A percentile compares a stretch with the other conserved stretches of the same genome.
phyloP scores from a whole-genome alignment of 2,888 invertebrate genomes.

The Mimas tiliae region DNA sequence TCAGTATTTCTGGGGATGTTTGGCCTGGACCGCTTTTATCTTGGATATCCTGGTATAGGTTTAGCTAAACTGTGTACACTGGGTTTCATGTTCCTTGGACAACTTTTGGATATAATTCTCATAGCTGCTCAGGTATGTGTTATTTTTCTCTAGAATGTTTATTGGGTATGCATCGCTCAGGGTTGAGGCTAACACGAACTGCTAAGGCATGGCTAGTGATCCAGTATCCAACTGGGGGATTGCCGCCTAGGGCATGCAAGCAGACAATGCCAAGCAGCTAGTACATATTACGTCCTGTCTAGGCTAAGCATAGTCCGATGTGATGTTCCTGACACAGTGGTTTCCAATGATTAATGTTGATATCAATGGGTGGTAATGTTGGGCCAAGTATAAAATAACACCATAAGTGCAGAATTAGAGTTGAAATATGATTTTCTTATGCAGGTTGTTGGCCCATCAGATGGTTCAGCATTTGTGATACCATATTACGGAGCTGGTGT shows the following conservation, averaged over 20 bases:
- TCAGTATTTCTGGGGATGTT: constrained; percentile 99
- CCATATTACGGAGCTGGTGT: constrained; percentile 97
- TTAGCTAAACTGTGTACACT: constrained; percentile 97
- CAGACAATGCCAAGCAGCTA: no score
- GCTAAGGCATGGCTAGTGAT: no score
- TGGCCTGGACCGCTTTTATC: constrained; percentile 98
- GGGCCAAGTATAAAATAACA: background rate
- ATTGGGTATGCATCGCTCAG: background rate
- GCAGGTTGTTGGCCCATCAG: constrained; percentile 94
- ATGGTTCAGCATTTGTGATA: constrained; percentile 97
- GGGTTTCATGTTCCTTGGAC: constrained; percentile 98
- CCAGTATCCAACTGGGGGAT: no score
- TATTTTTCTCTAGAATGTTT: background rate
- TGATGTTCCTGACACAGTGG: no score
- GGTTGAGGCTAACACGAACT: no score
- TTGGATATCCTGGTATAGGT: constrained; percentile 99
- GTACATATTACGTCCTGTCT: no score
- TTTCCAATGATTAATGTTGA: no score
- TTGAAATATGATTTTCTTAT: constrained; percentile 30
- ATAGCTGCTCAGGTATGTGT: constrained; percentile 92
- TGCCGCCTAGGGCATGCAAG: no score
- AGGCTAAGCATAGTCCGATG: no score
- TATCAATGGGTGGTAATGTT: no score
- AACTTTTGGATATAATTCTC: constrained; percentile 96
- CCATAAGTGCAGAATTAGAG: background rate